Evolutionary conservation across 2,888 invertebrate genomes (phyloP).

Genomic region (Pristionchus maxplancki): DNA sequence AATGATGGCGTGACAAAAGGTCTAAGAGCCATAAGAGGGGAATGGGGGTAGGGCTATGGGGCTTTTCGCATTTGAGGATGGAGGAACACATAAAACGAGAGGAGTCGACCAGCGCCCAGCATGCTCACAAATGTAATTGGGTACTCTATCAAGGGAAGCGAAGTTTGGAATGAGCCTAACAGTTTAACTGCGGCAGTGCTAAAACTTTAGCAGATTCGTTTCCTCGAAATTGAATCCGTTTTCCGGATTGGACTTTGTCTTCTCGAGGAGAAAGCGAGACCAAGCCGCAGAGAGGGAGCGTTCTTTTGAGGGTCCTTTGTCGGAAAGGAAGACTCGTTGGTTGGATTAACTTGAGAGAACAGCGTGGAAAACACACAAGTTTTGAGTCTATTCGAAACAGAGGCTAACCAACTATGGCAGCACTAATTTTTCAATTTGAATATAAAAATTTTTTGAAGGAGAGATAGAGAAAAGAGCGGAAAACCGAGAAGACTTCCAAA

Average conservation of each 20-base stretch:
- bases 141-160: slow-evolving; percentile 20
- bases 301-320: neutral
- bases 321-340: neutral
- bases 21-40: slow-evolving; percentile 11
- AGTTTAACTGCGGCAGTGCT: slow-evolving; percentile 19
- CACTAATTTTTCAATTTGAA: no score
- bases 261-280: neutral
- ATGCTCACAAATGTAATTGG: slow-evolving; percentile 44
- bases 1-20: slow-evolving; percentile 37
- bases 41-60: neutral
- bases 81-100: slow-evolving; percentile 37
- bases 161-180: slow-evolving; percentile 26
- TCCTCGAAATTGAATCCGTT: slow-evolving; percentile 13
- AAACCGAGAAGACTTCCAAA: neutral
- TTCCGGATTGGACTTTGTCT: slow-evolving; percentile 32
- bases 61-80: slow-evolving; percentile 5
- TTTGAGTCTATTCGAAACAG: neutral
- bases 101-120: slow-evolving; percentile 7
- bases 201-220: slow-evolving; percentile 32
- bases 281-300: neutral
- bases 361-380: neutral
- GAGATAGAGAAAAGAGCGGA: neutral
- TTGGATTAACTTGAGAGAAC: neutral
- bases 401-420: no score
- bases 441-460: no score